Evolutionary conservation across 2,888 invertebrate species (phyloP).

Genomic region (Myathropa florea): DNA sequence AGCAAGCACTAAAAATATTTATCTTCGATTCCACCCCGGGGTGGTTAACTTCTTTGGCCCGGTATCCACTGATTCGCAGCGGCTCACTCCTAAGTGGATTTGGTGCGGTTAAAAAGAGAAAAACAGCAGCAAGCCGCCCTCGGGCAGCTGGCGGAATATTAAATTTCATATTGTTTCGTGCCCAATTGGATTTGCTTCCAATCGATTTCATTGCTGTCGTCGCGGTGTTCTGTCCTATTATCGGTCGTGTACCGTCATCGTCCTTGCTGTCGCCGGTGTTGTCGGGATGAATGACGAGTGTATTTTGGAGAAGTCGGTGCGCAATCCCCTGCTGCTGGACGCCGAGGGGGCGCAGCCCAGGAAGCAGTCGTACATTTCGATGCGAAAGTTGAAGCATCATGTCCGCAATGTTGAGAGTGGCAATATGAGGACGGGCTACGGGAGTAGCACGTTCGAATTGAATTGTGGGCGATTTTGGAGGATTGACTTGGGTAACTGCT

Average conservation of each 20-base stretch:
- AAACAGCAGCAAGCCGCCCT: constrained; percentile 15
- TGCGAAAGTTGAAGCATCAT: constrained; percentile 59
- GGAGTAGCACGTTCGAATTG: constrained; percentile 18
- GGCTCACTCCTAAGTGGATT: constrained; percentile 50
- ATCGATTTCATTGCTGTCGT: constrained; percentile 46
- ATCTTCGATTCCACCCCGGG: constrained; percentile 6
- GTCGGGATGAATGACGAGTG: constrained; percentile 44
- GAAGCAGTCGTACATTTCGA: constrained; percentile 60
- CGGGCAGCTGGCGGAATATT: constrained; percentile 34
- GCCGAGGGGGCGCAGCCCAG: constrained; percentile 8
- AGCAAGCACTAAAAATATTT: constrained; percentile 29
- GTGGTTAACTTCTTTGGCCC: not conserved
- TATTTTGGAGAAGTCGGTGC: constrained; percentile 25
- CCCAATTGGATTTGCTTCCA: constrained; percentile 60
- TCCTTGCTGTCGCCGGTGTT: not conserved
- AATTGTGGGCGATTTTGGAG: constrained; percentile 55
- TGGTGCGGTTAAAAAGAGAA: constrained; percentile 14
- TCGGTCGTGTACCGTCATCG: not conserved
- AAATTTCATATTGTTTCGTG: constrained; percentile 42
- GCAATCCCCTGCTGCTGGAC: constrained; percentile 1
- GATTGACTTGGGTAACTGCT: constrained; percentile 61
- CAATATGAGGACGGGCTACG: not conserved
- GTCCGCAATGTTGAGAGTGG: constrained; percentile 35
- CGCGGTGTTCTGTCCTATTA: not conserved
- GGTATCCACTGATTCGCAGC: not conserved